These are phyloP conservation scores for Zaprionus tsacasi DNA, from an alignment of 1,140 invertebrate genomes.

Conservation along the genomic window DNA sequence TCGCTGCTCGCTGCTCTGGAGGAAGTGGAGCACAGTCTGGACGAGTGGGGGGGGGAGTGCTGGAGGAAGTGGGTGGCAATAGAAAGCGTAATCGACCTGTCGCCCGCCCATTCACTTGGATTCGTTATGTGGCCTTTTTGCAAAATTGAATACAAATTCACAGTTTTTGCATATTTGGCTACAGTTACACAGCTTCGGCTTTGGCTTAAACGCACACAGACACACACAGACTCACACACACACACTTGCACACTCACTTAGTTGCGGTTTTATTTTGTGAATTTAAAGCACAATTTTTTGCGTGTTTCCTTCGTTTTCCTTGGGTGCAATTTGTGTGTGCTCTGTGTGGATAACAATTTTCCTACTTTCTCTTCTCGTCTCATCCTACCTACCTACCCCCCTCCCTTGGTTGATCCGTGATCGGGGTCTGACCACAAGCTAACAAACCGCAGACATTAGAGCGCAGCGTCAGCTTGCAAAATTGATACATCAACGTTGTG, in stretches of 20 bases:
- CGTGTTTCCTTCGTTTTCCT: constrained; percentile 22
- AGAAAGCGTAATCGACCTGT: constrained; percentile 63
- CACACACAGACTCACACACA: constrained; percentile 9
- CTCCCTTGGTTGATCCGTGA: constrained; percentile 25
- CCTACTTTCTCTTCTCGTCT: constrained; percentile 7
- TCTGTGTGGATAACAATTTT: constrained; percentile 46
- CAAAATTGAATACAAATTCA: constrained; percentile 75
- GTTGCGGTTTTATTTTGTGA: constrained; percentile 55
- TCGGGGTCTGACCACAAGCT: constrained; percentile 15
- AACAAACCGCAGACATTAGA: constrained; percentile 48
- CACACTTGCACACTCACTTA: constrained; percentile 23
- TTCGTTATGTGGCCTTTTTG: constrained; percentile 52
- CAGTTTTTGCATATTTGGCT: constrained; percentile 73
- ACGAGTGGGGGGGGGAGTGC: no score
- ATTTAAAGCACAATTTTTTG: constrained; percentile 55
- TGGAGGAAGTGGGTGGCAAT: neutral
- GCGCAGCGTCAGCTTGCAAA: constrained; percentile 44
- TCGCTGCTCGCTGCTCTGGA: no score
- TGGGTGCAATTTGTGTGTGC: constrained; percentile 57
- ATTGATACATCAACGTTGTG: constrained; percentile 35
- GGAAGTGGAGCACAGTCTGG: no score
- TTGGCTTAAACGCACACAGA: constrained; percentile 19
- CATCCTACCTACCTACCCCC: neutral
- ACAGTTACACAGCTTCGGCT: constrained; percentile 30
- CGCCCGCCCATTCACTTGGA: constrained; percentile 62